Conservation (phyloP, 2,888 invertebrate species). For the Branchipolynoe longqiensis region DNA sequence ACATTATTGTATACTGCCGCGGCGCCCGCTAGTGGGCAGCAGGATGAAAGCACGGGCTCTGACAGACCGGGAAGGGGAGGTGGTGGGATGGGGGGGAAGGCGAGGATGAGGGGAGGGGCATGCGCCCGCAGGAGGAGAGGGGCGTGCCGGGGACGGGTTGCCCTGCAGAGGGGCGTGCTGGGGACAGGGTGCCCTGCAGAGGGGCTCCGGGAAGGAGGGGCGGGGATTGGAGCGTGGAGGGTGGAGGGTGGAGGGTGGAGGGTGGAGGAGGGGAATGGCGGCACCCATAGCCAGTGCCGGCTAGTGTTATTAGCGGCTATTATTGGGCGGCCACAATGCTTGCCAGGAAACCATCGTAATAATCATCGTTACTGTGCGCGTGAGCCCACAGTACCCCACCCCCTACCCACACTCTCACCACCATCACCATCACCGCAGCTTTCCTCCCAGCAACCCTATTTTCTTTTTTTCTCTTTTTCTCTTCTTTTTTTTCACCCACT, state of each 20-base stretch:
- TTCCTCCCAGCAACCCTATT: no score
- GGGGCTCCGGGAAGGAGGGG: no score
- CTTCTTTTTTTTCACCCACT: no score
- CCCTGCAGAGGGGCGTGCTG: no score
- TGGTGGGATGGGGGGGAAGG: neutral
- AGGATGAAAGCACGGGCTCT: slow-evolving; percentile 42
- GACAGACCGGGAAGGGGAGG: no score
- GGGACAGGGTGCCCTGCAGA: no score
- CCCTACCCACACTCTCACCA: neutral
- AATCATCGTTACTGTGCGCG: slow-evolving; percentile 13
- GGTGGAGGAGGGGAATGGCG: neutral
- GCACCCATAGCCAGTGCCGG: neutral
- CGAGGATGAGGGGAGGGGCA: neutral
- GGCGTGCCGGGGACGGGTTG: no score
- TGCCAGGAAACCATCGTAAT: slow-evolving; percentile 11
- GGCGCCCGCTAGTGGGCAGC: neutral
- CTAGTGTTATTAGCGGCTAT: slow-evolving; percentile 24
- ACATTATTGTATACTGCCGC: slow-evolving; percentile 22
- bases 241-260: neutral
- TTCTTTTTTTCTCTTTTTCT: no score
- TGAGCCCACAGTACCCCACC: neutral
- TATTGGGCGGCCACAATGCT: slow-evolving; percentile 23
- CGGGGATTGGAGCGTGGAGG: neutral
- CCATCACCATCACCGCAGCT: no score
- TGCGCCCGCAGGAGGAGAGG: no score